Conservation (phyloP, 2,797 vertebrate species). For the Gymnothorax reevesii region DNA sequence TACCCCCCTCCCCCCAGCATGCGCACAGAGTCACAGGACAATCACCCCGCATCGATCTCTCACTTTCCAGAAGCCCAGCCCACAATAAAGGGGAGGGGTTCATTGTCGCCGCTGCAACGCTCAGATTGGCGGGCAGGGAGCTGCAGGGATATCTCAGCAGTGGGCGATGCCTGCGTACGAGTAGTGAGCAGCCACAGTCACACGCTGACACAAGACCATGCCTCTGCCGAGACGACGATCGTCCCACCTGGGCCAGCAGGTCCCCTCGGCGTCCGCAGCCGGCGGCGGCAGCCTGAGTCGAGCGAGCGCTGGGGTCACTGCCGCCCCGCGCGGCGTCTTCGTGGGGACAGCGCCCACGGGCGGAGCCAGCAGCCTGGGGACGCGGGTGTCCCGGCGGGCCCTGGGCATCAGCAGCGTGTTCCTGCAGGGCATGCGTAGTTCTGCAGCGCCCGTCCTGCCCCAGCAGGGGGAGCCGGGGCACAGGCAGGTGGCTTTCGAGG, state of each 20-base stretch:
- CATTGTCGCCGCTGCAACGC: conserved; percentile 61
- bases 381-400: conserved; percentile 84
- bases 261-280: conserved; percentile 54
- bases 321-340: conserved; percentile 66
- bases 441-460: conserved; percentile 64
- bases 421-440: conserved; percentile 85
- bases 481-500: conserved; percentile 58
- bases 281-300: conserved; percentile 58
- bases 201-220: conserved; percentile 64
- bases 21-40: conserved; percentile 52
- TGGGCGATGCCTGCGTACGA: conserved; percentile 47
- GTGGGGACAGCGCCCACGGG: conserved; percentile 68
- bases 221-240: conserved; percentile 83
- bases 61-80: conserved; percentile 80
- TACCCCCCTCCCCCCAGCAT: conserved; percentile 34
- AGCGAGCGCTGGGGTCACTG: conserved; percentile 44
- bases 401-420: conserved; percentile 93
- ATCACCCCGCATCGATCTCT: conserved; percentile 47
- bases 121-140: conserved; percentile 35
- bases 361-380: conserved; percentile 72
- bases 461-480: conserved; percentile 63
- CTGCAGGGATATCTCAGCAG: conserved; percentile 28
- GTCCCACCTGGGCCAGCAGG: conserved; percentile 79
- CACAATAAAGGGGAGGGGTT: conserved; percentile 64
- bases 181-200: conserved; percentile 53